phyloP scores from a whole-genome alignment of 2,797 vertebrate genomes.

The Crocodylus rhombifer region DNA sequence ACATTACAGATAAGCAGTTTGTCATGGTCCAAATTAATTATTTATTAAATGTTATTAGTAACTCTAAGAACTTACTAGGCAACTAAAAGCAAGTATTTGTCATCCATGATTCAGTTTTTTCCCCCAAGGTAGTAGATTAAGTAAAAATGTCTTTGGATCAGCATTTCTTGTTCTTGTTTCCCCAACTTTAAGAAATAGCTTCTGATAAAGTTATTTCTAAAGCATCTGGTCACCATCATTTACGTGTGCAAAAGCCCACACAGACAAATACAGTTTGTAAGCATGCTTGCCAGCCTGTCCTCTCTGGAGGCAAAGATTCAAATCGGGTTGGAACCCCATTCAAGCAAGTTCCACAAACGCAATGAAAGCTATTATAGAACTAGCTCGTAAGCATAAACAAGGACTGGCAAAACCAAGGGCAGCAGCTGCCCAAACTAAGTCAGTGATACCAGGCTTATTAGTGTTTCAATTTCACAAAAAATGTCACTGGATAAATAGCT shows the following conservation, averaged over 20 bases:
- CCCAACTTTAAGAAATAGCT: not conserved
- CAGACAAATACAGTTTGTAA: not conserved
- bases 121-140: too few species aligned
- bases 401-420: conserved; percentile 39
- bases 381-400: conserved; percentile 20
- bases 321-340: not conserved
- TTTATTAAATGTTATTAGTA: not conserved
- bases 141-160: not conserved
- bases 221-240: not conserved
- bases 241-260: not conserved
- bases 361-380: conserved; percentile 34
- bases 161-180: not conserved
- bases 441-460: conserved; percentile 61
- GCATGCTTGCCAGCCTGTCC: not conserved
- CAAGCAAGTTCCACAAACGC: not conserved
- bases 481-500: conserved; percentile 54
- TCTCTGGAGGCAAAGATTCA: not conserved
- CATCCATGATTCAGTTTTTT: not conserved
- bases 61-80: not conserved
- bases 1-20: too few species aligned
- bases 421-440: conserved; percentile 54
- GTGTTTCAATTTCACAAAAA: conserved; percentile 44
- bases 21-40: too few species aligned
- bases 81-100: not conserved
- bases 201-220: not conserved